Conservation (phyloP, 2,888 invertebrate species). For the Cataglyphis altisquamis region DNA sequence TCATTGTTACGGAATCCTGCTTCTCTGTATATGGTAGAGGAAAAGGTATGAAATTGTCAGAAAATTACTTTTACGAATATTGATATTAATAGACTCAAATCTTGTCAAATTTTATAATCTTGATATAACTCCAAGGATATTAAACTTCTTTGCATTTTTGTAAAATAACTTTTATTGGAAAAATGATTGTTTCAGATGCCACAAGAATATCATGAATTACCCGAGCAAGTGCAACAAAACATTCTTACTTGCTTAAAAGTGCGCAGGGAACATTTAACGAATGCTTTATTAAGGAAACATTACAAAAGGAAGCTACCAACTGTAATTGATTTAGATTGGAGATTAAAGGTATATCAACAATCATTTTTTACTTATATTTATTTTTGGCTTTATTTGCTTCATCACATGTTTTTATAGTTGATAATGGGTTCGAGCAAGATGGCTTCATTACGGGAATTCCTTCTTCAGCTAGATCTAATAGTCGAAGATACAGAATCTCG, state of each 20-base stretch:
- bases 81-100: not conserved
- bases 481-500: slow-evolving; percentile 75
- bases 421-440: slow-evolving; percentile 87
- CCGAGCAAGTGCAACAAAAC: slow-evolving; percentile 77
- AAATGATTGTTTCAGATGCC: slow-evolving; percentile 79
- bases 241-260: slow-evolving; percentile 79
- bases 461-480: slow-evolving; percentile 86
- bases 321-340: slow-evolving; percentile 87
- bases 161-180: not conserved
- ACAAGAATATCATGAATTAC: slow-evolving; percentile 79
- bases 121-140: not conserved
- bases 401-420: slow-evolving; percentile 78
- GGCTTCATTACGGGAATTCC: slow-evolving; percentile 86
- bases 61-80: not conserved
- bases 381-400: not conserved
- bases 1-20: slow-evolving; percentile 77
- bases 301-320: slow-evolving; percentile 82
- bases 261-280: slow-evolving; percentile 77
- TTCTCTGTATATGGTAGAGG: slow-evolving; percentile 77
- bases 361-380: not conserved
- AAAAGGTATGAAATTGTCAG: slow-evolving; percentile 75
- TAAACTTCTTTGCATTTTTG: not conserved
- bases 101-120: not conserved
- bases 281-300: slow-evolving; percentile 76
- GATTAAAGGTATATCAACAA: slow-evolving; percentile 83